Evolutionary conservation across 1,140 invertebrate genomes (phyloP), one percentile per base, ranked within the genome.

Genomic region (Ceratina calcarata): DNA sequence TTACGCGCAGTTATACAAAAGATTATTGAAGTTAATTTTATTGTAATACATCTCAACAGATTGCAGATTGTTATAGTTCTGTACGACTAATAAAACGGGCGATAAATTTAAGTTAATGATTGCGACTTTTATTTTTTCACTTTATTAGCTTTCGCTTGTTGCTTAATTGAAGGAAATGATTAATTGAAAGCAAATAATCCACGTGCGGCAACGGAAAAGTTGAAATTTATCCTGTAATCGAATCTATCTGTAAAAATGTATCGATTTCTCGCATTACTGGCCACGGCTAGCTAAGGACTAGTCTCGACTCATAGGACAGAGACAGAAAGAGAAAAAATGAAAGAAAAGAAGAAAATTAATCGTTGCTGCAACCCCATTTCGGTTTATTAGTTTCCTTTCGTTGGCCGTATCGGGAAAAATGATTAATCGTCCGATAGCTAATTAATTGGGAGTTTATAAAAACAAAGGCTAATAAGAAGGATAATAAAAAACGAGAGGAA

Each of bases 191-290:
- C 3, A 20, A 45, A 71, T 15, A 15, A 27, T 78, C 49, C 45
- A 55, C 58, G 16, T 51, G 13, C 57, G 6, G 15, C 20, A 2
- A n/a, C 37, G 10, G 27, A 51, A 69, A 69, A 64, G 68, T 78
- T 64, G 58, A 32, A 62, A 51, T 71, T 78, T 51, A 2, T 2
- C 67, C 12, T 32, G 75, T 70, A 72, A 72, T 55, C 68, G 58
- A 78, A 71, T 71, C 49, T 53, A 58, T 24, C 45, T 53, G 58
- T 45, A 27, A 27, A 55, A 53, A 70, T 32, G 16, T 71, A 78
- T 72, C 76, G 68, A 78, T 78, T 70, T 71, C 58, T 78, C 68
- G 27, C 76, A 13, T 62, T 78, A 64, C 70, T 64, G 68, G 76
- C n/a, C 49, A 64, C 20, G 20, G 20, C 2, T 61, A 13, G 32